Evolutionary conservation across 2,888 invertebrate genomes (phyloP).

Genomic region (Brachyptera putata): DNA sequence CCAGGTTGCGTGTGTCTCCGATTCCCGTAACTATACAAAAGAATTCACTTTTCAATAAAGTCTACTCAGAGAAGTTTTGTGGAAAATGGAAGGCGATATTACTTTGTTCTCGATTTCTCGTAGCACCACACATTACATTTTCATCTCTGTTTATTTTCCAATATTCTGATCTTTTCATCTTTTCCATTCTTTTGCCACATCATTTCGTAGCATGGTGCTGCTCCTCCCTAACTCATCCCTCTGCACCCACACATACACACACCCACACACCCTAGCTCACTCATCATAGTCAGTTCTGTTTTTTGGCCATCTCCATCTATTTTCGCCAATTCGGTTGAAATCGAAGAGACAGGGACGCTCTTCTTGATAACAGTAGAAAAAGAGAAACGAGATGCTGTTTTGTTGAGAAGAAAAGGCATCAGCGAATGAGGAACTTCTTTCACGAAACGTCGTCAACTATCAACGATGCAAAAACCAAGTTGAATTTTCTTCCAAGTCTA

Average conservation of each 20-base stretch:
- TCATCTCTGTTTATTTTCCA: conserved; percentile 13
- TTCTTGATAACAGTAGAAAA: conserved; percentile 14
- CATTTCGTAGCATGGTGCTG: neutral
- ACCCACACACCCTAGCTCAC: neutral
- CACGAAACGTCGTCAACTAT: conserved; percentile 13
- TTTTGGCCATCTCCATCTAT: conserved; percentile 1
- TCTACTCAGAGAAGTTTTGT: conserved; percentile 18
- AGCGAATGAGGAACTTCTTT: conserved; percentile 14
- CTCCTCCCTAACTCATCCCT: neutral
- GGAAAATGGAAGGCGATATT: neutral
- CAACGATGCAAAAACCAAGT: neutral
- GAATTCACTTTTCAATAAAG: conserved; percentile 20
- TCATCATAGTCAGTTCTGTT: neutral
- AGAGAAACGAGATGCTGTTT: conserved; percentile 17
- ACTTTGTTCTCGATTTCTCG: conserved; percentile 4
- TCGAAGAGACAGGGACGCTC: conserved; percentile 21
- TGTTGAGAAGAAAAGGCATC: neutral
- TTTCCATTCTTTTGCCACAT: conserved; percentile 7
- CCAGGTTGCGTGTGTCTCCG: neutral
- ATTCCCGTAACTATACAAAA: conserved; percentile 15
- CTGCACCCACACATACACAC: neutral
- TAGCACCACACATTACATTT: neutral
- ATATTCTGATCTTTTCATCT: conserved; percentile 1
- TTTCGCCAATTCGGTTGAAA: conserved; percentile 4
- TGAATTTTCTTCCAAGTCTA: too few species aligned